Evolutionary conservation across 1,140 invertebrate species (phyloP).

Genomic region (Aphelinus atriplicis): DNA sequence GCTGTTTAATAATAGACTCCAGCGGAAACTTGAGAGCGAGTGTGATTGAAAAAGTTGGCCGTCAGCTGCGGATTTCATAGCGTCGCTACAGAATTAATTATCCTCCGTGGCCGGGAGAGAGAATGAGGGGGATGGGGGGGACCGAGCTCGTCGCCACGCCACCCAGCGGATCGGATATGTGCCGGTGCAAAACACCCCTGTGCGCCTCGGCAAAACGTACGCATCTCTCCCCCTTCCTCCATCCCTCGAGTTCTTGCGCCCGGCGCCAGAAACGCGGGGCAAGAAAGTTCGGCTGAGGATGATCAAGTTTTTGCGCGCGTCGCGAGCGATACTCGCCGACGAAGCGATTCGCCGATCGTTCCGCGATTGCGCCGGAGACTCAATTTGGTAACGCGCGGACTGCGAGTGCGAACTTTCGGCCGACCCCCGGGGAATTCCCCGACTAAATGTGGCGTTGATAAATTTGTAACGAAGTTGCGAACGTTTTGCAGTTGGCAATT

Average conservation of each 20-base stretch:
- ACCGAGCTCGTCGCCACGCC: background rate
- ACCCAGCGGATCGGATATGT: background rate
- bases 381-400: no score
- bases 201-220: slow-evolving; percentile 1
- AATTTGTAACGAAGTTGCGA: no score
- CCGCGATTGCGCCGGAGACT: no score
- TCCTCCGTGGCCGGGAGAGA: background rate
- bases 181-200: slow-evolving; percentile 8
- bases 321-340: no score
- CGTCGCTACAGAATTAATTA: slow-evolving; percentile 13
- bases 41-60: slow-evolving; percentile 19
- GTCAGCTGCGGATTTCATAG: slow-evolving; percentile 2
- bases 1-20: slow-evolving; percentile 24
- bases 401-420: no score
- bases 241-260: background rate
- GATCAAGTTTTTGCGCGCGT: no score
- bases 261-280: background rate
- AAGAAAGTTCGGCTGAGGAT: background rate
- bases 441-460: no score
- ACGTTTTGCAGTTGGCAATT: no score
- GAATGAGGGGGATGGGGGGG: background rate
- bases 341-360: no score
- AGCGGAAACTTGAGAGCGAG: background rate
- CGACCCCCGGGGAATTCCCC: no score
- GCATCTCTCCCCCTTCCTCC: background rate